These are phyloP conservation scores for Myrmecobius fasciatus DNA, from an alignment of 2,113 vertebrate genomes.

Conservation along the genomic window DNA sequence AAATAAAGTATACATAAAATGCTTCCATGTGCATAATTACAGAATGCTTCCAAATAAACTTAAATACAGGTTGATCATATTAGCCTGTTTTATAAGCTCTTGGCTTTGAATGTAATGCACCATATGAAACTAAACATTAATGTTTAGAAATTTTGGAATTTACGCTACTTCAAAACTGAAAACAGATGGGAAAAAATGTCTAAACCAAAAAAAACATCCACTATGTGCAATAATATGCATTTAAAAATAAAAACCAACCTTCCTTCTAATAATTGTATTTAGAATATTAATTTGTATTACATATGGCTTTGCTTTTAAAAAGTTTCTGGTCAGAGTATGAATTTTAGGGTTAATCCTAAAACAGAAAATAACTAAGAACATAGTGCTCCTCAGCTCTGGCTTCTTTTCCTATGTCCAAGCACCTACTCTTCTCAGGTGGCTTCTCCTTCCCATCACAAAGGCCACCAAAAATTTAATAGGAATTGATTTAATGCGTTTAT, in stretches of 20 bases:
- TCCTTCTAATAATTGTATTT: not conserved
- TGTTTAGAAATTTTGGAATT: not conserved
- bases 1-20: conserved; percentile 21
- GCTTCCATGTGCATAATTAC: conserved; percentile 44
- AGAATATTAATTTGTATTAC: not conserved
- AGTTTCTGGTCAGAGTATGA: not conserved
- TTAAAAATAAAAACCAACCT: not conserved
- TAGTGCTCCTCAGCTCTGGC: not conserved
- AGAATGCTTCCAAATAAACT: conserved; percentile 35
- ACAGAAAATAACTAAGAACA: not conserved
- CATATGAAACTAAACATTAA: not conserved
- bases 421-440: not conserved
- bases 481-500: not conserved
- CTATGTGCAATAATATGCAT: not conserved
- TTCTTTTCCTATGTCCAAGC: not conserved
- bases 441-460: not conserved
- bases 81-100: conserved; percentile 27
- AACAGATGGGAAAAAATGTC: not conserved
- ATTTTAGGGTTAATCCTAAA: not conserved
- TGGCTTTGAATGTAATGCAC: not conserved
- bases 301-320: not conserved
- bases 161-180: not conserved
- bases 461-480: not conserved
- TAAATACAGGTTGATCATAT: conserved; percentile 36
- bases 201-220: not conserved